Base-by-base conservation (phyloP, 2,797 vertebrate genomes). In the Naso thynnoides region DNA sequence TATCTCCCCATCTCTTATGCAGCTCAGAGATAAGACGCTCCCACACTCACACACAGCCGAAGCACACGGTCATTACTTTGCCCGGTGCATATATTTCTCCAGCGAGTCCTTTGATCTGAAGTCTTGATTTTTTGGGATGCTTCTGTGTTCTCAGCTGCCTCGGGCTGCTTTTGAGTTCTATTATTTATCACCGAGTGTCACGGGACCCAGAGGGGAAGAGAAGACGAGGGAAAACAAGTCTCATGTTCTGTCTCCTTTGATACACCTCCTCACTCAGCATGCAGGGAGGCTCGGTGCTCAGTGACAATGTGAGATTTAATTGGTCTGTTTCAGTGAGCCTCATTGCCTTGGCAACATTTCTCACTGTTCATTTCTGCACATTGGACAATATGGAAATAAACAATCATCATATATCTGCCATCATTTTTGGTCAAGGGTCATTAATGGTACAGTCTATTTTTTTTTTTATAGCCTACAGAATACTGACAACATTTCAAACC, bases 181-280 rank as follows among this genome's bases (percentile, higher is more conserved):
- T 91, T 88, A 91, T 91, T 88, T 70, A 90, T 90, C 73, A 52
- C n/a, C 4, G 36, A 78, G 68, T 75, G 66, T 83, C 68, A 73
- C 54, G 1, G 29, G 26, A 62, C 65, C 55, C 54, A 55, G 52
- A 54, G 70, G 76, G n/a, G 55, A 72, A 47, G 53, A 14, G 45
- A 64, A 76, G 68, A 76, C 1, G n/a, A 65, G 60, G 26, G 50
- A 74, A 83, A 73, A 82, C 66, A 76, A 80, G 45, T 27, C 53
- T 82, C 8, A 27, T 83, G 76, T 50, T 65, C 60, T 73, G 10
- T 61, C 76, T 78, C 64, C 78, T 81, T 73, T 81, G 61, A 78
- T 62, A 45, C 59, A 62, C 55, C 64, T 74, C 54, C 54, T 74
- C 47, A 52, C 36, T 69, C 55, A 65, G 44, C 50, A 63, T 62